These are phyloP conservation scores for Daubentonia madagascariensis DNA, from an alignment of 2,113 vertebrate species.

Conservation along the genomic window DNA sequence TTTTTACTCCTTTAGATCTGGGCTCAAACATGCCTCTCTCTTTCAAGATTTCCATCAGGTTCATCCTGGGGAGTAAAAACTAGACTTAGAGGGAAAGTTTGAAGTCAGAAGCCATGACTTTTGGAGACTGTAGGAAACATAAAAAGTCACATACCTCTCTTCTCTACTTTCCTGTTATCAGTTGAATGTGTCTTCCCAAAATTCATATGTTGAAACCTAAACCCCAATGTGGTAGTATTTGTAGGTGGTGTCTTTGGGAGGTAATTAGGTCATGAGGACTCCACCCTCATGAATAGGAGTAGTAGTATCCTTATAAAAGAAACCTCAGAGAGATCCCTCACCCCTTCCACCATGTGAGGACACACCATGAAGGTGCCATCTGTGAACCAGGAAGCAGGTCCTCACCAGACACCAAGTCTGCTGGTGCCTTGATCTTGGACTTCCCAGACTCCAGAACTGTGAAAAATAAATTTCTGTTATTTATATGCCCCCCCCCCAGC, in stretches of 20 bases:
- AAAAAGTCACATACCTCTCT: not conserved
- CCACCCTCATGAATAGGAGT: not conserved
- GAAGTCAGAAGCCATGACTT: not conserved
- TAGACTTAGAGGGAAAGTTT: not conserved
- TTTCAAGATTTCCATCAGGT: slow-evolving; percentile 14
- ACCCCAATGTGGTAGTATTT: not conserved
- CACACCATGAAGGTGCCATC: not conserved
- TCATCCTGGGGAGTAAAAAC: slow-evolving; percentile 13
- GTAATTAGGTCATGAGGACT: not conserved
- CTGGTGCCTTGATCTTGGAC: not conserved
- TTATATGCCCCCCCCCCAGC: not conserved
- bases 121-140: not conserved
- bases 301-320: not conserved
- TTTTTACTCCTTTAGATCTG: slow-evolving; percentile 4
- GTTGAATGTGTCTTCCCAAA: not conserved
- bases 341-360: not conserved
- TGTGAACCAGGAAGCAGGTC: not conserved
- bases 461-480: not conserved
- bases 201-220: not conserved
- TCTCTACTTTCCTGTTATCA: not conserved
- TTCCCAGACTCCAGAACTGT: not conserved
- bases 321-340: not conserved
- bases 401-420: not conserved
- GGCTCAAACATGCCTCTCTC: not conserved
- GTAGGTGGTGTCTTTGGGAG: not conserved